Evolutionary conservation across 53 echinoderm and acorn worm genomes (phyloP).

Genomic region (Antedon mediterranea): DNA sequence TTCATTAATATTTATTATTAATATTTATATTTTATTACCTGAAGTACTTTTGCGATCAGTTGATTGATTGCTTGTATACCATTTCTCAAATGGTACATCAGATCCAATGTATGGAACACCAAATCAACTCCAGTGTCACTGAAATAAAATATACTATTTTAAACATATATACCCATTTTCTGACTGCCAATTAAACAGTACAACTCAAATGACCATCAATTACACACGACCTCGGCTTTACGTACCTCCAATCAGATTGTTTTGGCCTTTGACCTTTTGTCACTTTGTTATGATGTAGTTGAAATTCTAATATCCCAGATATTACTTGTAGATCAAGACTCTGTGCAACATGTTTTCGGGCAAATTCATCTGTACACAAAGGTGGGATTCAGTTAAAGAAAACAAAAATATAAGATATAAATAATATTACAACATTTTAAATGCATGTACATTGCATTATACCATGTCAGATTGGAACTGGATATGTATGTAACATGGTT

Average conservation of each 20-base stretch:
- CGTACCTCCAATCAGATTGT: slow-evolving; percentile 83
- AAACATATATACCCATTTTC: too few species aligned
- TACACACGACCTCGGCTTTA: not conserved
- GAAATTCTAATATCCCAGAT: slow-evolving; percentile 53
- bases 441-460: too few species aligned
- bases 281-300: slow-evolving; percentile 68
- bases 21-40: slow-evolving; percentile 41
- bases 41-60: slow-evolving; percentile 28
- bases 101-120: slow-evolving; percentile 52
- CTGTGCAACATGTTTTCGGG: slow-evolving; percentile 36
- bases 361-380: slow-evolving; percentile 39
- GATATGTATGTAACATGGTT: too few species aligned
- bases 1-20: too few species aligned
- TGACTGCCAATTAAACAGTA: too few species aligned
- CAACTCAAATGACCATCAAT: not conserved
- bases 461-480: too few species aligned
- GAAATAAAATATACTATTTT: not conserved
- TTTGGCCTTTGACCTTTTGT: slow-evolving; percentile 16
- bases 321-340: slow-evolving; percentile 37
- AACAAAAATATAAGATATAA: not conserved
- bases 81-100: slow-evolving; percentile 40
- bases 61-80: slow-evolving; percentile 23
- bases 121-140: slow-evolving; percentile 76
- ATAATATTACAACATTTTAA: too few species aligned
- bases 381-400: slow-evolving; percentile 25